These are phyloP conservation scores for Brachynemurus nebulosus DNA, from an alignment of 2,888 invertebrate genomes.

Conservation along the genomic window DNA sequence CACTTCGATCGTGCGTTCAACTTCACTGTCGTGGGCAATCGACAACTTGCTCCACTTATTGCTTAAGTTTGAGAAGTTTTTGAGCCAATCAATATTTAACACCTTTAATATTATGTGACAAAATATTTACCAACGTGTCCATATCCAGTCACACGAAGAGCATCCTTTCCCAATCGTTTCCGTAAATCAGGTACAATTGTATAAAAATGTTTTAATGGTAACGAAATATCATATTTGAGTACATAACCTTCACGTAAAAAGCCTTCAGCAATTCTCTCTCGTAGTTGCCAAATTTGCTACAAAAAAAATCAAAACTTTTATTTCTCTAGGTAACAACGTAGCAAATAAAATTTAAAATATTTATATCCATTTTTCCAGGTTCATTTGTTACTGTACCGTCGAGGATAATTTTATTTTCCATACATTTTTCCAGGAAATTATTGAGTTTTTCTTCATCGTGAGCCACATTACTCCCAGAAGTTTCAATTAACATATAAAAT, in stretches of 20 bases:
- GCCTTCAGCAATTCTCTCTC: conserved; percentile 73
- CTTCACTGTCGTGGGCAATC: too few relatives aligned
- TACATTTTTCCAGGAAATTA: conserved; percentile 57
- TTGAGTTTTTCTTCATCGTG: conserved; percentile 86
- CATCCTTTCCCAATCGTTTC: conserved; percentile 46
- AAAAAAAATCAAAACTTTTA: conserved; percentile 14
- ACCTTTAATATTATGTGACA: too few relatives aligned
- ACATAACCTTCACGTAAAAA: conserved; percentile 70
- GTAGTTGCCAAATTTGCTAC: conserved; percentile 67
- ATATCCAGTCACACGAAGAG: conserved; percentile 63
- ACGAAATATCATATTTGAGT: conserved; percentile 90
- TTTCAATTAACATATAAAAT: conserved; percentile 78
- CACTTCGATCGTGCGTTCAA: too few relatives aligned
- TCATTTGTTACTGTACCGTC: conserved; percentile 85
- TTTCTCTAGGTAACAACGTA: background rate
- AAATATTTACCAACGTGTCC: conserved; percentile 95
- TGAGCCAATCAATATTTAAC: too few relatives aligned
- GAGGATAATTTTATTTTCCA: conserved; percentile 53
- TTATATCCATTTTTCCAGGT: conserved; percentile 61
- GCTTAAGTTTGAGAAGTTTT: too few relatives aligned
- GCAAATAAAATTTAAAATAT: conserved; percentile 11
- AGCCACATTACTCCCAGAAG: conserved; percentile 66
- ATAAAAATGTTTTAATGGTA: conserved; percentile 76
- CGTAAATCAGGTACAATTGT: conserved; percentile 60
- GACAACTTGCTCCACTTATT: too few relatives aligned